These are phyloP conservation scores for Prionailurus viverrinus DNA, from an alignment of 2,113 vertebrate species.

Conservation along the genomic window DNA sequence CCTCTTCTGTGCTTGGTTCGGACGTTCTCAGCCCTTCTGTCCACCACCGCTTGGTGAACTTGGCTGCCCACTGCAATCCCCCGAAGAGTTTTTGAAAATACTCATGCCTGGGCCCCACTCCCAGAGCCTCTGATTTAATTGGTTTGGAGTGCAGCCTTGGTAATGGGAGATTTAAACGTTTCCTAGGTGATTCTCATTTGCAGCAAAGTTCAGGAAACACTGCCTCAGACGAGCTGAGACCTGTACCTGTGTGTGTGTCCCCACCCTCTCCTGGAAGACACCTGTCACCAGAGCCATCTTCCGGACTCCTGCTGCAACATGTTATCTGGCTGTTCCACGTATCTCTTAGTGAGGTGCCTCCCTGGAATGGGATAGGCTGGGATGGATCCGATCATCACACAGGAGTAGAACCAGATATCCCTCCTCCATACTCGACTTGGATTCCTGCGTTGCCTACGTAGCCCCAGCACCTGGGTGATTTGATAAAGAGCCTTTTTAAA, in stretches of 20 bases:
- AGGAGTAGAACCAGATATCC: neutral
- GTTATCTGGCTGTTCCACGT: neutral
- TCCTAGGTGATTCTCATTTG: neutral
- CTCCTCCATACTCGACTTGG: neutral
- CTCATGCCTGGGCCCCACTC: neutral
- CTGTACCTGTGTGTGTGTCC: neutral
- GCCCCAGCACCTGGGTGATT: neutral
- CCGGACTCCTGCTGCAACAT: neutral
- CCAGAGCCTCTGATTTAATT: neutral
- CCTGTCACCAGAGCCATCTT: neutral
- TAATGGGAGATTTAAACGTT: neutral
- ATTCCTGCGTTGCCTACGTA: rapidly evolving
- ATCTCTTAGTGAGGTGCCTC: neutral
- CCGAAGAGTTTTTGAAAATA: neutral
- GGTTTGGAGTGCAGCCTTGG: neutral
- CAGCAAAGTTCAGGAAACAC: neutral
- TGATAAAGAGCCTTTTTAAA: neutral
- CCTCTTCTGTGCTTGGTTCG: neutral
- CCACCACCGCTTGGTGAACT: neutral
- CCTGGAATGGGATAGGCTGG: rapidly evolving
- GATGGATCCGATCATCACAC: neutral
- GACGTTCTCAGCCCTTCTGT: neutral
- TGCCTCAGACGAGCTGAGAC: neutral
- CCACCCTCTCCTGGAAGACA: neutral
- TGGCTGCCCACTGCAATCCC: neutral